Percentiles rank a stretch among this genome's conserved stretches.
Conservation (phyloP, 2,113 vertebrate genomes). For the Cryptomyrus ogoouensis region DNA sequence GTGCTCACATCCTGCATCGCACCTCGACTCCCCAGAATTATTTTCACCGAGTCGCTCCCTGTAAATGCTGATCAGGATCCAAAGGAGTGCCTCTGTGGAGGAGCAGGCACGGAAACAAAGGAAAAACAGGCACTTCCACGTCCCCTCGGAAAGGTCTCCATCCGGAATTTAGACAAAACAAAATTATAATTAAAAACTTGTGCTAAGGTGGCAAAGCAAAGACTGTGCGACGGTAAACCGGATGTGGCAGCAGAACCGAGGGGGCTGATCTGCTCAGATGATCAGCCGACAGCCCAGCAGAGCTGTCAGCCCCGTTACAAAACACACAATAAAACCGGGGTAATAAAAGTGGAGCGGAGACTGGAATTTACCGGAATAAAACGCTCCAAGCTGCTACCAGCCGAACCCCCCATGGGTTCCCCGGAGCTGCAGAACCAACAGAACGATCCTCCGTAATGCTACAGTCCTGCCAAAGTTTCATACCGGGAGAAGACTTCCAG, state of each 20-base stretch:
- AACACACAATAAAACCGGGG: background rate
- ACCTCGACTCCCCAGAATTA: background rate
- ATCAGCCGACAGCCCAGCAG: background rate
- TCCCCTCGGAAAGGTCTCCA: background rate
- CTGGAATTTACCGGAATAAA: conserved; percentile 12
- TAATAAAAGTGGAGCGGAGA: background rate
- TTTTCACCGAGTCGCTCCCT: background rate
- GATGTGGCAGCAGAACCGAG: background rate
- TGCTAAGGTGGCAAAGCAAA: background rate
- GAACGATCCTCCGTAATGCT: background rate
- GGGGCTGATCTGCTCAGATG: background rate
- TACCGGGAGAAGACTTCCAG: background rate
- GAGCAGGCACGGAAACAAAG: background rate
- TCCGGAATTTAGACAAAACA: background rate
- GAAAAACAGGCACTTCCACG: background rate
- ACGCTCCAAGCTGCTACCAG: background rate
- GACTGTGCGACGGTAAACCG: background rate
- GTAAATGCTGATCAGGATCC: background rate
- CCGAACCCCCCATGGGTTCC: background rate
- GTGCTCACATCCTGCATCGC: background rate
- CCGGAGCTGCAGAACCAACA: background rate
- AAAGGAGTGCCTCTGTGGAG: background rate
- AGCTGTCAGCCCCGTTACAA: no score
- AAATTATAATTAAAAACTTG: conserved; percentile 6
- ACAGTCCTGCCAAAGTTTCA: background rate